A percentile compares a stretch with the other conserved stretches of the same genome.
phyloP scores from a whole-genome alignment of 1,140 invertebrate genomes.

The Sesamia nonagrioides region DNA sequence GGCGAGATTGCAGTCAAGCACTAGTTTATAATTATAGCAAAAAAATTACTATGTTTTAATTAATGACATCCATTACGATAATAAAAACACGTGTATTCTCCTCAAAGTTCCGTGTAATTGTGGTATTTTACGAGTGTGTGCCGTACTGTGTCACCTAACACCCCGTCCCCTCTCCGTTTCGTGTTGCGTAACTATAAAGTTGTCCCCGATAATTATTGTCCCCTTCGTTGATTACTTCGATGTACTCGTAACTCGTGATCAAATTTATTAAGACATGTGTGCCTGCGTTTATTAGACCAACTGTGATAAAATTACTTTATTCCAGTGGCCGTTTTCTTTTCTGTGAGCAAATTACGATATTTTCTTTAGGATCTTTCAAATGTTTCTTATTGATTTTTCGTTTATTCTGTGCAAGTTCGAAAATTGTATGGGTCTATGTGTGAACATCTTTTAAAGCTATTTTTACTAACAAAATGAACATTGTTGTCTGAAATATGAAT shows the following conservation, averaged over 20 bases:
- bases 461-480: no score
- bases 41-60: no score
- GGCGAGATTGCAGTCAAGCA: no score
- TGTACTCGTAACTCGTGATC: neutral
- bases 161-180: conserved; percentile 20
- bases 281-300: neutral
- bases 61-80: conserved; percentile 42
- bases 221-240: conserved; percentile 7
- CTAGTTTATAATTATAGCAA: no score
- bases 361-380: no score
- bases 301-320: neutral
- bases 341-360: no score
- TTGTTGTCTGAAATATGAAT: no score
- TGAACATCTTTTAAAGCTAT: no score
- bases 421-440: no score
- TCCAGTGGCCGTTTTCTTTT: no score
- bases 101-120: conserved; percentile 38
- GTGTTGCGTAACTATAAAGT: conserved; percentile 34
- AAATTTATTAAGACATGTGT: neutral
- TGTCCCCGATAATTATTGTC: conserved; percentile 6
- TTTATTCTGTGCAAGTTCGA: no score
- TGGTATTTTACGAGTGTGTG: conserved; percentile 44
- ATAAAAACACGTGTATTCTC: conserved; percentile 41
- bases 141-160: conserved; percentile 12
- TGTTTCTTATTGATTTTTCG: no score